Base-by-base conservation (phyloP, 2,113 vertebrate species). In the Carollia perspicillata region DNA sequence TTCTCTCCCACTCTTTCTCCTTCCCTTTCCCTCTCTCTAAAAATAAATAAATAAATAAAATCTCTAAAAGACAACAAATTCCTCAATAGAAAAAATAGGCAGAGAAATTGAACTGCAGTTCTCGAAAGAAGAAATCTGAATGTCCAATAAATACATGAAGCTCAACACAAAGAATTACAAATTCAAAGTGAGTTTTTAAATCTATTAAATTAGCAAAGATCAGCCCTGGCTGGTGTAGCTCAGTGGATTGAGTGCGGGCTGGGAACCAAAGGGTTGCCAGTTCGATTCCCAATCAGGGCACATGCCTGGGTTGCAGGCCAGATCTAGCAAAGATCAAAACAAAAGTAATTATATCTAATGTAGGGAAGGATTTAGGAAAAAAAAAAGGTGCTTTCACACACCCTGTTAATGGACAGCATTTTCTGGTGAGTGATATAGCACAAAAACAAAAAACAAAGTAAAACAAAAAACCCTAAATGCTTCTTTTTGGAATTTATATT, bases 301-400 rank as follows among this genome's bases (percentile, higher is more conserved):
- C n/a, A n/a, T n/a, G n/a, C n/a, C n/a, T n/a, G n/a, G n/a, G n/a
- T n/a, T n/a, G n/a, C n/a, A n/a, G n/a, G n/a, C n/a, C n/a, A n/a
- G n/a, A n/a, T n/a, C n/a, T 66, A 66, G 37, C 68, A 90, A 92
- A 92, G n/a, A 68, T 71, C 42, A 88, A 91, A 92, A 91, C 35
- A 88, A 79, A 78, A 93, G 40, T 40, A 65, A 72, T 47, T 30
- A 37, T 72, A 94, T 20, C n/a, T 58, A 72, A 23, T 33, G n/a
- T 40, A 88, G 47, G 35, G 63, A 44, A 89, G 0, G 18, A 80
- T 51, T 86, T 53, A 75, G 75, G 75, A 86, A 75, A 93, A 79
- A 83, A 86, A 90, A 93, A 13, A 75, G 20, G 22, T 60, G 10
- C 47, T 84, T 23, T 74, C 37, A 47, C 68, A 47, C 68, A 40